phyloP scores from a whole-genome alignment of 92 coral and sea anemone species.

The Paramuricea clavata region DNA sequence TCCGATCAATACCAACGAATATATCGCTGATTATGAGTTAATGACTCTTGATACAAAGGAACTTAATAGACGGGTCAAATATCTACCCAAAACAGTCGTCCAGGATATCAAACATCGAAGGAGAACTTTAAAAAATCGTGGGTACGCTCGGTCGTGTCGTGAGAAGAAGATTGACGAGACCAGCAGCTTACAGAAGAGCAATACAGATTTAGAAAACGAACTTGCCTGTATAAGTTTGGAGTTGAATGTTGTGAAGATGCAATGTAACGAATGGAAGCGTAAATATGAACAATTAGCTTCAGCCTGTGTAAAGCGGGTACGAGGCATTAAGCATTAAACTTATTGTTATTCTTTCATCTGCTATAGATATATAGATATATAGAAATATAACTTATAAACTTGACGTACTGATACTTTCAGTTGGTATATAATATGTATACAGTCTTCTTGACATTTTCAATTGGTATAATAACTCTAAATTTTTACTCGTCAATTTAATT shows the following conservation, averaged over 20 bases:
- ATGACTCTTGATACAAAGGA: neutral
- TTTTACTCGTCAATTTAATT: too few relatives aligned
- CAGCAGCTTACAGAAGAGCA: neutral
- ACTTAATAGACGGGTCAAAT: neutral
- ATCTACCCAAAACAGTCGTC: neutral
- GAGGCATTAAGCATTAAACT: too few relatives aligned
- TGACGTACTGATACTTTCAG: too few relatives aligned
- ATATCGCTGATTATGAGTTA: neutral
- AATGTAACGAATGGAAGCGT: neutral
- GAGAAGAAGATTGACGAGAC: neutral
- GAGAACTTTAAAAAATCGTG: conserved; percentile 17
- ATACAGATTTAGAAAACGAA: neutral
- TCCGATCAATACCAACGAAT: neutral
- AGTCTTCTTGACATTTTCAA: too few relatives aligned
- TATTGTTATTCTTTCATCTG: too few relatives aligned
- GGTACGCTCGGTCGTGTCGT: conserved; percentile 12
- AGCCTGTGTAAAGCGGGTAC: too few relatives aligned
- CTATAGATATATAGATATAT: too few relatives aligned
- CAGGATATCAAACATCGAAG: neutral
- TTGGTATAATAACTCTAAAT: too few relatives aligned
- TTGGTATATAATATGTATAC: too few relatives aligned
- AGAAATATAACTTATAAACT: too few relatives aligned
- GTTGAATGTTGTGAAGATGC: neutral
- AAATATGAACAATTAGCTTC: neutral
- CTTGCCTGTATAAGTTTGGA: neutral